Percentiles rank a stretch among this genome's conserved stretches.
Evolutionary conservation across 1,140 invertebrate species (phyloP).

Genomic region (Pissodes strobi): DNA sequence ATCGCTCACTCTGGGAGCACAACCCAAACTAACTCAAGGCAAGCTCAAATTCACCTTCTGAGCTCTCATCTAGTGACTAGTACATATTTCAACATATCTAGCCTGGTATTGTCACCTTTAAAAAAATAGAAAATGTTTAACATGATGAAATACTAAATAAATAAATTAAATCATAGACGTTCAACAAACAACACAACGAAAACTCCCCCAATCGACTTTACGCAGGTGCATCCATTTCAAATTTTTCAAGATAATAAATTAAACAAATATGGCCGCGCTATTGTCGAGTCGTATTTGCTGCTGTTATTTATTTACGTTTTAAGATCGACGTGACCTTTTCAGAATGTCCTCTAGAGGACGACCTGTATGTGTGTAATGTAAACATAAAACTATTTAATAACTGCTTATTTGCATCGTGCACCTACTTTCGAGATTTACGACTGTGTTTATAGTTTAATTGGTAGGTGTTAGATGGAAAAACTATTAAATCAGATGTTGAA

Average conservation of each 20-base stretch:
- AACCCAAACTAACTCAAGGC: no score
- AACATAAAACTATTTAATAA: slow-evolving; percentile 22
- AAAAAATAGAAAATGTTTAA: no score
- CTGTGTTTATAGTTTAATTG: slow-evolving; percentile 17
- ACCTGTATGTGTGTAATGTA: not conserved
- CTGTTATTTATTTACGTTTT: slow-evolving; percentile 19
- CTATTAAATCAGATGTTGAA: no score
- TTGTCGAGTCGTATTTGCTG: slow-evolving; percentile 7
- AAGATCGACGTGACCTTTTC: slow-evolving; percentile 23
- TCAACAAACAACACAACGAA: no score
- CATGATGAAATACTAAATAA: no score
- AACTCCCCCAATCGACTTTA: slow-evolving; percentile 4
- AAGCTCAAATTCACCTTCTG: no score
- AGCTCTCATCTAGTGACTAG: no score
- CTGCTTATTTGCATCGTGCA: slow-evolving; percentile 1
- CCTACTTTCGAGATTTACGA: slow-evolving; percentile 11
- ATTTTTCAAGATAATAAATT: no score
- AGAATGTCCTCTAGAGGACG: slow-evolving; percentile 16
- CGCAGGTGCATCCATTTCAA: slow-evolving; percentile 11
- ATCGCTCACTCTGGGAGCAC: no score
- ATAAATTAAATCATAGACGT: no score
- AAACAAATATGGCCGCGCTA: slow-evolving; percentile 23
- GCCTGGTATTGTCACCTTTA: no score
- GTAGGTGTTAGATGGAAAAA: not conserved
- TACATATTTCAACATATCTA: no score